A percentile compares a stretch with the other conserved stretches of the same genome.
These are phyloP conservation scores for Galagoides demidoff DNA, from an alignment of 2,797 vertebrate species.

Conservation along the genomic window DNA sequence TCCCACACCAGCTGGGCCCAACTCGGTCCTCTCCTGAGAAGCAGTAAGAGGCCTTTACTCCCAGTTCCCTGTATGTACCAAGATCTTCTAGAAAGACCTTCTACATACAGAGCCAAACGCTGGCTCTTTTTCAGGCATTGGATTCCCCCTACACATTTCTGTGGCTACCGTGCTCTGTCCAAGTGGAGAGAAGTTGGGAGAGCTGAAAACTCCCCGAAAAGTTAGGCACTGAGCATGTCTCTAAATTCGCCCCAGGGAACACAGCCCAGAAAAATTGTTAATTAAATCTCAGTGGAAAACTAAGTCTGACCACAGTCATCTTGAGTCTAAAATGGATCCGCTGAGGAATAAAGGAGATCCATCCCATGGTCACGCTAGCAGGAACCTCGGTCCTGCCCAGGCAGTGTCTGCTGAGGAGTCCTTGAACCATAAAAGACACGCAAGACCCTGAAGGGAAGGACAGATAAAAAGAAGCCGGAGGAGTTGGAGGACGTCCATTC, in stretches of 20 bases:
- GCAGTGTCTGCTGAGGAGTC: background rate
- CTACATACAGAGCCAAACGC: background rate
- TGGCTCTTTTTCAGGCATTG: background rate
- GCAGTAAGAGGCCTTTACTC: background rate
- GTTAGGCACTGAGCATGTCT: slow-evolving; percentile 15
- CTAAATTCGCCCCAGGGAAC: slow-evolving; percentile 6
- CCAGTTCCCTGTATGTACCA: background rate
- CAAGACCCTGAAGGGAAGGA: background rate
- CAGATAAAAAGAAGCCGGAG: background rate
- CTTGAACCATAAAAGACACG: background rate
- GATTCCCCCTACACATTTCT: background rate
- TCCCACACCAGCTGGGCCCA: background rate
- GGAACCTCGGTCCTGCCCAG: background rate
- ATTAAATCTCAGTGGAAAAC: slow-evolving; percentile 65
- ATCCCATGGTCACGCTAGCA: background rate
- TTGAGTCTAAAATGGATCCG: slow-evolving; percentile 23
- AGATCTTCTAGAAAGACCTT: background rate
- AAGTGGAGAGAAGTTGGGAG: background rate
- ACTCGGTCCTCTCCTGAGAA: background rate
- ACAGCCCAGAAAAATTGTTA: background rate
- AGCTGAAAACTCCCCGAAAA: background rate
- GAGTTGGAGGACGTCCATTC: background rate
- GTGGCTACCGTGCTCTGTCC: background rate
- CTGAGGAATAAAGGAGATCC: background rate
- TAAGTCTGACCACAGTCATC: slow-evolving; percentile 37